Base-by-base conservation (phyloP, 64 coral and sea anemone genomes). In the Montipora efflorescens region DNA sequence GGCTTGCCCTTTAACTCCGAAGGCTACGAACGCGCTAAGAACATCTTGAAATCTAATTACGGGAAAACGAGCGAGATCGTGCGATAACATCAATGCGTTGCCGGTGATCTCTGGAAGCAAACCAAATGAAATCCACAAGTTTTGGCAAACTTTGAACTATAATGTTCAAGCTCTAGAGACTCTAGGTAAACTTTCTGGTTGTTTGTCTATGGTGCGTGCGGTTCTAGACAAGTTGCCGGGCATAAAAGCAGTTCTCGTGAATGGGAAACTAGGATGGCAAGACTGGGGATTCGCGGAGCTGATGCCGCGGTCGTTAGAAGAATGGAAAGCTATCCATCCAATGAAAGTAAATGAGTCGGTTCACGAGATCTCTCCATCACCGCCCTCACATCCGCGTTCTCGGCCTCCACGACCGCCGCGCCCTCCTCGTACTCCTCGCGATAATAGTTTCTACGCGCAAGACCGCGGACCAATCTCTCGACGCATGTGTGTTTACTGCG, bases 31-130 rank as follows among this genome's bases (percentile, higher is more conserved):
- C 44, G 82, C 11, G 91, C 82, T 47, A 87, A 93, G 58, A 93
- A 87, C 15, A 93, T 93, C 45, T 51, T 93, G 13, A 84, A 86
- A 57, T 18, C 91, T 7, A 93, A 93, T 67, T 80, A 94, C 13
- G 92, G 87, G 46, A 94, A 89, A 25, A 66, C 79, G 61, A 94
- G 92, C 72, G 87, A 89, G 22, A 87, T 93, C 48, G 66, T 93
- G 11, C 8, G 90, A 92, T 51, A 92, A 85, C 68, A 76, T 78
- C 55, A 80, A 62, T 22, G 82, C 80, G 14, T 80, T 85, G 48
- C 80, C 90, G 51, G 81, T 81, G 18, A 69, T 91, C 0, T 79
- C 61, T 48, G 88, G 89, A 70, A 25, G 53, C 44, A 79, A 91
- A 44, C 61, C 78, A 22, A 13, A 61, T 75, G 61, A 80, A 90